Conservation (phyloP, 2,113 vertebrate species). For the Leucoraja erinaceus region DNA sequence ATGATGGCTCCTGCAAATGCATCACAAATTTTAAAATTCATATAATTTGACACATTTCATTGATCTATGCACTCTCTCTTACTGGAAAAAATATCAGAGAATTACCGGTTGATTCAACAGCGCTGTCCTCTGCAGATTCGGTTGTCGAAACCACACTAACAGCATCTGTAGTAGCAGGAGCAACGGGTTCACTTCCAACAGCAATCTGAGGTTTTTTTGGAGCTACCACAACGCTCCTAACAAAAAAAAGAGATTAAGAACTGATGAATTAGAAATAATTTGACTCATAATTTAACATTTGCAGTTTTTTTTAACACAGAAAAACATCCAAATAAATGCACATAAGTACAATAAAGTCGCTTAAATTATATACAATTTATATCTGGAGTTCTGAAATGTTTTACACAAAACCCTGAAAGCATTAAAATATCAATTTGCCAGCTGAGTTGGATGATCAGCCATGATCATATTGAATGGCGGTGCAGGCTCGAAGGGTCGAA, state of each 20-base stretch:
- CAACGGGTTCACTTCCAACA: slow-evolving; percentile 48
- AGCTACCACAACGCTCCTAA: slow-evolving; percentile 85
- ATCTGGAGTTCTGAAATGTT: slow-evolving; percentile 40
- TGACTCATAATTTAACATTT: neutral
- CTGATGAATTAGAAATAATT: neutral
- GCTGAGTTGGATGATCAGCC: too few species aligned
- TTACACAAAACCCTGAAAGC: slow-evolving; percentile 9
- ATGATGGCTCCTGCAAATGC: neutral
- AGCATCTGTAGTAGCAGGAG: slow-evolving; percentile 56
- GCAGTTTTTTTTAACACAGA: neutral
- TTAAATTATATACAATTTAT: neutral
- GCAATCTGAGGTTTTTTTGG: slow-evolving; percentile 69
- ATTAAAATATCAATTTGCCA: neutral
- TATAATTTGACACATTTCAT: neutral
- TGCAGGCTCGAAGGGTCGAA: too few species aligned
- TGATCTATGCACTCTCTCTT: neutral
- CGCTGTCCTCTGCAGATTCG: slow-evolving; percentile 61
- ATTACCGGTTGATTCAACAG: slow-evolving; percentile 40
- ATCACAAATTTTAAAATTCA: neutral
- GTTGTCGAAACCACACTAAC: slow-evolving; percentile 79
- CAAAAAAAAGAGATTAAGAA: neutral
- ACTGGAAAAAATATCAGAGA: neutral
- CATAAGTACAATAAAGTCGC: neutral
- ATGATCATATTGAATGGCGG: too few species aligned
- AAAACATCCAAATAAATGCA: neutral